Percentiles rank a stretch among this genome's conserved stretches.
Evolutionary conservation across 2,888 invertebrate species (phyloP).

Genomic region (Dioctria rufipes): DNA sequence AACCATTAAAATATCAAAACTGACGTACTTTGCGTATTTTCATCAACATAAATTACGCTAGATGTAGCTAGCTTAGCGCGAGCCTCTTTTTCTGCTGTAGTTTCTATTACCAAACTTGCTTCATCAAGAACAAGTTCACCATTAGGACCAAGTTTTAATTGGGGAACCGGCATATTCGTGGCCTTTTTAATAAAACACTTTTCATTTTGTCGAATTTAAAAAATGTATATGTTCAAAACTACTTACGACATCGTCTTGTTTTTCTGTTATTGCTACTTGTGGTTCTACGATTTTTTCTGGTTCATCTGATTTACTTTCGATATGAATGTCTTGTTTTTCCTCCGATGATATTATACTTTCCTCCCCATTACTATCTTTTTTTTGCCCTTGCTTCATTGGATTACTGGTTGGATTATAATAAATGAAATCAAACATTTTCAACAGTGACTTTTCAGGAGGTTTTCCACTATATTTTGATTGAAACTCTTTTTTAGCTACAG

Average conservation of each 20-base stretch:
- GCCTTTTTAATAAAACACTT: not conserved
- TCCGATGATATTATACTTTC: not conserved
- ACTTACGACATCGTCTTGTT: not conserved
- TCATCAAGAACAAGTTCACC: slow-evolving; percentile 90
- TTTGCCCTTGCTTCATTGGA: slow-evolving; percentile 76
- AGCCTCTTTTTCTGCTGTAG: slow-evolving; percentile 76
- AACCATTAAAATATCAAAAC: not conserved
- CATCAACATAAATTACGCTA: slow-evolving; percentile 79
- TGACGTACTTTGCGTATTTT: slow-evolving; percentile 67
- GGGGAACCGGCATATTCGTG: slow-evolving; percentile 79
- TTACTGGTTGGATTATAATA: slow-evolving; percentile 89
- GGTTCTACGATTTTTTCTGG: not conserved
- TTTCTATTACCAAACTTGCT: slow-evolving; percentile 86
- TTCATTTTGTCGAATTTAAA: not conserved
- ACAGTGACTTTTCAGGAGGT: slow-evolving; percentile 76
- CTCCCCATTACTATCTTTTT: not conserved
- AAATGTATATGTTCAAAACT: slow-evolving; percentile 32
- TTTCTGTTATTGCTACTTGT: not conserved
- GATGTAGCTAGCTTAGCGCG: slow-evolving; percentile 78
- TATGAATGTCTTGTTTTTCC: not conserved
- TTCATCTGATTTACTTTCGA: not conserved
- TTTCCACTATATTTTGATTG: slow-evolving; percentile 72
- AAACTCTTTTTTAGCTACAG: slow-evolving; percentile 74
- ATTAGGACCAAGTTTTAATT: slow-evolving; percentile 88
- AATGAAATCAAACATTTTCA: slow-evolving; percentile 94